Evolutionary conservation across 64 coral and sea anemone genomes (phyloP).

Genomic region (Platygyra sinensis): DNA sequence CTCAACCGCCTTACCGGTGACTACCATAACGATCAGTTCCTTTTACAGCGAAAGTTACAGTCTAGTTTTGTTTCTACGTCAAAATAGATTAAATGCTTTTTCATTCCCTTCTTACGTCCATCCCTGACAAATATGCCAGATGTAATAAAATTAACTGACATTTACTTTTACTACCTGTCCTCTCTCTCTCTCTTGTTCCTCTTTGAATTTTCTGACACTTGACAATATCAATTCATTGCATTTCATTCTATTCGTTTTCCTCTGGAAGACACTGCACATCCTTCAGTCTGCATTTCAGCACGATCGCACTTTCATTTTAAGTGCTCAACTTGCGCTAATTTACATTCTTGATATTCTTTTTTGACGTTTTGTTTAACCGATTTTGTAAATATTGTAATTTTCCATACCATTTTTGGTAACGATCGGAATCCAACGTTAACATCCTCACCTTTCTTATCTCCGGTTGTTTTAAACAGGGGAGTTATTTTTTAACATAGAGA

Average conservation of each 20-base stretch:
- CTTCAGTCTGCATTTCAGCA: no score
- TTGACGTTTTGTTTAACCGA: neutral
- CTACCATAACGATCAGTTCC: no score
- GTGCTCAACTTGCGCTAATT: no score
- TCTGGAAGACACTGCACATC: no score
- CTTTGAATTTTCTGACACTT: no score
- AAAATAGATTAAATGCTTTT: neutral
- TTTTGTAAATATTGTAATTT: neutral
- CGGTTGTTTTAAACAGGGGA: neutral
- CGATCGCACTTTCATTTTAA: neutral
- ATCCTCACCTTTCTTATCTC: neutral
- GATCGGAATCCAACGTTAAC: neutral
- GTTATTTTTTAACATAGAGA: no score
- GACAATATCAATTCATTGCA: no score
- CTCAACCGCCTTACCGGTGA: no score
- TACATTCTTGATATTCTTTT: neutral
- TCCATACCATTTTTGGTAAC: neutral
- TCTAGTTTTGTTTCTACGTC: neutral
- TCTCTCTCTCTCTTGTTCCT: no score
- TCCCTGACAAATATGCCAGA: neutral
- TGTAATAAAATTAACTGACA: neutral
- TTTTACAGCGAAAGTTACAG: no score
- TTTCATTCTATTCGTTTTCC: no score
- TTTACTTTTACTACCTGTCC: neutral
- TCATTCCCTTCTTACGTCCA: neutral